phyloP scores from a whole-genome alignment of 1,140 invertebrate genomes.

The Homalodisca vitripennis region DNA sequence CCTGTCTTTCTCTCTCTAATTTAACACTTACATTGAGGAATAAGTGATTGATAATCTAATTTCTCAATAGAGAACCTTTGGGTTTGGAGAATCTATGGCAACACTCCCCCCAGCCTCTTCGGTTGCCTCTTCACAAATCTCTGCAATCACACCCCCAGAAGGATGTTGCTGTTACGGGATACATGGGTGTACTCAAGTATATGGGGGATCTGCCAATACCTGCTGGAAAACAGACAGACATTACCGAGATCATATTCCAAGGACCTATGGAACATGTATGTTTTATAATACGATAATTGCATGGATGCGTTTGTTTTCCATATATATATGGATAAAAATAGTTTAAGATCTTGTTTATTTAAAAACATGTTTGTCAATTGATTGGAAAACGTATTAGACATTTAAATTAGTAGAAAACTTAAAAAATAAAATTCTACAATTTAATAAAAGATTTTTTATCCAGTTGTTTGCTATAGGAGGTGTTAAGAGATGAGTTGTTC shows the following conservation, averaged over 20 bases:
- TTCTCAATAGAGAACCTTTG: conserved; percentile 31
- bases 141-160: conserved; percentile 49
- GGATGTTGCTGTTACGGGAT: conserved; percentile 52
- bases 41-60: neutral
- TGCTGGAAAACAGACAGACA: conserved; percentile 63
- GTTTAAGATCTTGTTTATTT: too few relatives aligned
- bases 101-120: conserved; percentile 80
- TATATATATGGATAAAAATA: too few relatives aligned
- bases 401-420: too few relatives aligned
- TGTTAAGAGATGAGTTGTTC: conserved; percentile 87
- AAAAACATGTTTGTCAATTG: too few relatives aligned
- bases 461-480: conserved; percentile 53
- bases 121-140: conserved; percentile 83
- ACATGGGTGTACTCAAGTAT: conserved; percentile 86
- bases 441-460: too few relatives aligned
- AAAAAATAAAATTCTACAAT: too few relatives aligned
- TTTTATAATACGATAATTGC: too few relatives aligned
- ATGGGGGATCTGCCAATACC: conserved; percentile 93
- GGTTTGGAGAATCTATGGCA: conserved; percentile 71
- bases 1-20: neutral
- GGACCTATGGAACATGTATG: conserved; percentile 71
- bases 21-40: neutral
- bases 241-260: conserved; percentile 89
- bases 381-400: too few relatives aligned
- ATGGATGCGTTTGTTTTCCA: too few relatives aligned